A percentile compares a stretch with the other conserved stretches of the same genome.
Evolutionary conservation across 2,113 vertebrate genomes (phyloP).

Genomic region (Tichodroma muraria): DNA sequence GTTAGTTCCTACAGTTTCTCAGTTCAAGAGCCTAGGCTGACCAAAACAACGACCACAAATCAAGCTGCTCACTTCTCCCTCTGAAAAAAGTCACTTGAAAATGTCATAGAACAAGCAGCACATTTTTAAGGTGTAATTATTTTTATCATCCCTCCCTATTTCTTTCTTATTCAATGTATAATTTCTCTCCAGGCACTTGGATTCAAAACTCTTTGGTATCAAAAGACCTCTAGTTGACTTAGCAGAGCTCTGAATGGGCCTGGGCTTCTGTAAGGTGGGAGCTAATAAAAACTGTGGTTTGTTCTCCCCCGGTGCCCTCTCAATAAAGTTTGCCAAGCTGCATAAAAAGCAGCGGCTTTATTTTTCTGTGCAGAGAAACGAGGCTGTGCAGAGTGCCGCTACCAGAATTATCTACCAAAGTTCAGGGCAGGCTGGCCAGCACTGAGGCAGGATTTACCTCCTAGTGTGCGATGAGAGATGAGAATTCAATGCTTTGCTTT

Average conservation of each 20-base stretch:
- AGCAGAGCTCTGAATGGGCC: neutral
- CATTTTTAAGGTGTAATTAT: neutral
- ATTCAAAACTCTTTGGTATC: neutral
- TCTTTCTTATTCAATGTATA: neutral
- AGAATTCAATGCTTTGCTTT: conserved; percentile 27
- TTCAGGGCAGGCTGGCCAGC: neutral
- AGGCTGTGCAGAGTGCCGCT: neutral
- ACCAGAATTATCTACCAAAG: neutral
- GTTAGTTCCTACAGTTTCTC: conserved; percentile 28
- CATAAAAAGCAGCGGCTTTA: neutral
- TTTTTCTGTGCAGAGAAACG: neutral
- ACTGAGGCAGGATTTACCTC: conserved; percentile 32
- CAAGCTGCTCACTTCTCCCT: conserved; percentile 3
- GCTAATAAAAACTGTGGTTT: neutral
- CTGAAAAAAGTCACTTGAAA: conserved; percentile 45
- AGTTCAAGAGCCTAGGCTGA: neutral
- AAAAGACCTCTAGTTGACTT: neutral
- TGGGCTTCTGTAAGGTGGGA: neutral
- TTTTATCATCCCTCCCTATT: neutral
- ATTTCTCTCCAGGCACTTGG: neutral
- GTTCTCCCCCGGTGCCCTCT: neutral
- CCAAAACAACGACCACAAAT: conserved; percentile 38
- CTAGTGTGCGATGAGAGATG: conserved; percentile 23
- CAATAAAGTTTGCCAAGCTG: neutral
- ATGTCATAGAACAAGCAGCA: neutral